Conservation (phyloP, 1,140 invertebrate genomes). For the Diuraphis noxia region DNA sequence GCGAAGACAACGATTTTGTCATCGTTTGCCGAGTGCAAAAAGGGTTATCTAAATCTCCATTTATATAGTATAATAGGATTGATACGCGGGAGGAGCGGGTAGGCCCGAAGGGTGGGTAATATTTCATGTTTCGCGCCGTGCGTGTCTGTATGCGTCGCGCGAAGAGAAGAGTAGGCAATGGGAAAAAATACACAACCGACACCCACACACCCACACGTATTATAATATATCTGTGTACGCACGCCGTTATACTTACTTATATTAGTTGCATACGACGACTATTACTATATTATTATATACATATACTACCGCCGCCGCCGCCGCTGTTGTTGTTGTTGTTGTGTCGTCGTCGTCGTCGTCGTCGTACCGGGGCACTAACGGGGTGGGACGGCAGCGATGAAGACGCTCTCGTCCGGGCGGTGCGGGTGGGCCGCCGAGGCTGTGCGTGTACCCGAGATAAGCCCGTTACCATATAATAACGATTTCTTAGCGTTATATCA, state of each 20-base stretch:
- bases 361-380: background rate
- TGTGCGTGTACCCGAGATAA: slow-evolving; percentile 53
- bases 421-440: background rate
- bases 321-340: background rate
- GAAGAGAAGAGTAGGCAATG: background rate
- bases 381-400: background rate
- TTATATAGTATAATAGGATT: slow-evolving; percentile 35
- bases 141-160: background rate
- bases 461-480: slow-evolving; percentile 54
- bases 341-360: background rate
- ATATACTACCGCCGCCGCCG: background rate
- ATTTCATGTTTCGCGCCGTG: slow-evolving; percentile 29
- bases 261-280: background rate
- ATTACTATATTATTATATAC: background rate
- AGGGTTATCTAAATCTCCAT: slow-evolving; percentile 30
- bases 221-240: background rate
- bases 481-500: slow-evolving; percentile 54
- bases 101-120: slow-evolving; percentile 40
- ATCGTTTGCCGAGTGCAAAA: background rate
- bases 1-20: background rate
- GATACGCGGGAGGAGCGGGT: background rate
- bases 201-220: background rate
- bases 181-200: background rate
- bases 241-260: background rate
- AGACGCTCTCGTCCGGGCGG: background rate